phyloP scores from a whole-genome alignment of 2,888 invertebrate species.

The Unio pictorum region DNA sequence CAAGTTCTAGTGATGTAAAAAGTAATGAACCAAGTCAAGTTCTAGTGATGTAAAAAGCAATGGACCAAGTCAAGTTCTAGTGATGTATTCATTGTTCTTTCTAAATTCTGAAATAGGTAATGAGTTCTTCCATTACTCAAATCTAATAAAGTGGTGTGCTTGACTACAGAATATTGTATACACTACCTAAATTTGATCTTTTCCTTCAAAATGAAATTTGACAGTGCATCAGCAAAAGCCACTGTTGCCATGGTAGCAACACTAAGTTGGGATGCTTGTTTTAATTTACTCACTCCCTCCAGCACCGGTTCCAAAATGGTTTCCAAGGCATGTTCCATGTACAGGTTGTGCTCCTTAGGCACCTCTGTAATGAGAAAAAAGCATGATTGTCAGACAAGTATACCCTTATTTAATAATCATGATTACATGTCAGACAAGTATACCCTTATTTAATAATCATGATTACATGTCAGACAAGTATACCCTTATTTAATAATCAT shows the following conservation, averaged over 20 bases:
- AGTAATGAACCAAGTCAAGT: too few relatives aligned
- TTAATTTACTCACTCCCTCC: conserved; percentile 61
- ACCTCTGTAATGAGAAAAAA: conserved; percentile 39
- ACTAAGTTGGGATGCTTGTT: conserved; percentile 58
- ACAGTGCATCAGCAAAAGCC: conserved; percentile 67
- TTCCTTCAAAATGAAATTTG: conserved; percentile 61
- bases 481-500: too few relatives aligned
- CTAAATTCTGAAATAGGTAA: neutral
- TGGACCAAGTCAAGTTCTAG: too few relatives aligned
- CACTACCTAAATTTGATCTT: conserved; percentile 68
- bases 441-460: too few relatives aligned
- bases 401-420: too few relatives aligned
- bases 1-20: too few relatives aligned
- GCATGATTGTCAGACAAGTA: neutral
- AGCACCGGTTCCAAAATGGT: conserved; percentile 63
- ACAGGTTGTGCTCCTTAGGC: conserved; percentile 53
- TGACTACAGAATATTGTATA: neutral
- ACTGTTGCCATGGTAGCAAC: conserved; percentile 62
- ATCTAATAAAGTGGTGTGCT: too few relatives aligned
- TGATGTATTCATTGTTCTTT: too few relatives aligned
- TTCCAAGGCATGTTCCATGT: conserved; percentile 63
- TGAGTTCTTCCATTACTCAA: too few relatives aligned
- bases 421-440: too few relatives aligned
- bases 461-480: too few relatives aligned
- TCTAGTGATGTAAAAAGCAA: too few relatives aligned